phyloP scores from a whole-genome alignment of 1,140 invertebrate genomes.

The Aphidius ervi region DNA sequence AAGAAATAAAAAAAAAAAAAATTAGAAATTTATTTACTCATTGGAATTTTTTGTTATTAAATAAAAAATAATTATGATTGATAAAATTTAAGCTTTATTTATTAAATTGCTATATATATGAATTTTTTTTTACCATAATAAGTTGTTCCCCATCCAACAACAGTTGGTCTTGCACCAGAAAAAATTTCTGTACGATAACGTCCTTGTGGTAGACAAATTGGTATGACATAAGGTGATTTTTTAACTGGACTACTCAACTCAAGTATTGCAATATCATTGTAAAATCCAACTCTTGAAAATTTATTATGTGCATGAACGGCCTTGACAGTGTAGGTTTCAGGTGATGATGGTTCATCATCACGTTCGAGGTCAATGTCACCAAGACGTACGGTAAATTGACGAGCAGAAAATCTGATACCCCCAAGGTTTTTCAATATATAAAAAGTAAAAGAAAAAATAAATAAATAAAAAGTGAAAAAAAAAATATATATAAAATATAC shows the following conservation, averaged over 20 bases:
- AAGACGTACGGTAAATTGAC: slow-evolving; percentile 82
- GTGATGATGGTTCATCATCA: slow-evolving; percentile 75
- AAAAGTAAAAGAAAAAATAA: slow-evolving; percentile 2
- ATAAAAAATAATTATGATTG: background rate
- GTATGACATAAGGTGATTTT: slow-evolving; percentile 79
- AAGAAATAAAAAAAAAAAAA: background rate
- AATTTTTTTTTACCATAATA: slow-evolving; percentile 61
- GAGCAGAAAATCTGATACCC: slow-evolving; percentile 68
- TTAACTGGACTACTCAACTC: slow-evolving; percentile 70
- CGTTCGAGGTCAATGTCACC: slow-evolving; percentile 83
- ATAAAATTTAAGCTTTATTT: background rate
- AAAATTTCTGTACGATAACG: slow-evolving; percentile 59
- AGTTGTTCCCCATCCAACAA: slow-evolving; percentile 89
- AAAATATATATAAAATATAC: background rate
- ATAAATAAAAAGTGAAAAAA: slow-evolving; percentile 2
- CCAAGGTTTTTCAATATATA: background rate
- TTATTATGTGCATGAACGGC: slow-evolving; percentile 75
- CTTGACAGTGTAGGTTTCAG: slow-evolving; percentile 71
- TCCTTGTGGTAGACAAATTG: slow-evolving; percentile 75
- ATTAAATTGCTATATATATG: background rate
- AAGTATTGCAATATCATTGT: slow-evolving; percentile 87
- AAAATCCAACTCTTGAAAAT: slow-evolving; percentile 81
- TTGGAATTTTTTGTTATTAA: no score
- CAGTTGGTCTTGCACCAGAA: slow-evolving; percentile 71
- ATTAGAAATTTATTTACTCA: background rate